Evolutionary conservation across 92 coral and sea anemone species (phyloP), one percentile per base, ranked within the genome.

Genomic region (Bergia puertoricense): DNA sequence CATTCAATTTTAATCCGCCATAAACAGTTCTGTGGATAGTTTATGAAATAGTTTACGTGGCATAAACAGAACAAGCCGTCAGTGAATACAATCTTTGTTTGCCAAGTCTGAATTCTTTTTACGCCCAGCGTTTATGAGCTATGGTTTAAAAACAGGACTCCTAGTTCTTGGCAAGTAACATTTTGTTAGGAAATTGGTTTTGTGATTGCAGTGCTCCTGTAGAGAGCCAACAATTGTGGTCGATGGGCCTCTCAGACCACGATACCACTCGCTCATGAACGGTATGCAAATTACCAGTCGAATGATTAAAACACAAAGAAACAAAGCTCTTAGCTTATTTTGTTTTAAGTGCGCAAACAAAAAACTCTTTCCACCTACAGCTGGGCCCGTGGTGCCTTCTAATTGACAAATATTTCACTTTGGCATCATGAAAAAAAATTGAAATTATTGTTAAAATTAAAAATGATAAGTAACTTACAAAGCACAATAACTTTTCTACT

Each of bases 281-380:
- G 73, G 8, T 84, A 84, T 84, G 79, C 87, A 84, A 84, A 84
- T 84, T 84, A 84, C 18, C 22, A 46, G 30, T 71, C 36, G 59
- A 6, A 84, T 76, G 48, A 69, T 48, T 51, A 84, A 44, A 69
- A 51, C 66, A 84, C 51, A 66, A 44, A 71, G 46, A 71, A 46
- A 71, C 15, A 71, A 73, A 46, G 72, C 36, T 84, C 65, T 46
- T 48, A 13, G n/a, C 23, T 69, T 50, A 46, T 18, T 51, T 71
- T 84, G 67, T 46, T 71, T 45, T 68, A 23, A 73, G 67, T 84
- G 51, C 5, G 59, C 87, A 84, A 84, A 84, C 65, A 84, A 71
- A 69, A 62, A 84, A 40, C 51, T 68, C 11, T 62, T 82, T 66
- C 51, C 11, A 13, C 16, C 37, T 18, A 42, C 75, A 41, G 76